Conservation (phyloP, 2,113 vertebrate genomes). For the Pseudolaguvia tuberculata region DNA sequence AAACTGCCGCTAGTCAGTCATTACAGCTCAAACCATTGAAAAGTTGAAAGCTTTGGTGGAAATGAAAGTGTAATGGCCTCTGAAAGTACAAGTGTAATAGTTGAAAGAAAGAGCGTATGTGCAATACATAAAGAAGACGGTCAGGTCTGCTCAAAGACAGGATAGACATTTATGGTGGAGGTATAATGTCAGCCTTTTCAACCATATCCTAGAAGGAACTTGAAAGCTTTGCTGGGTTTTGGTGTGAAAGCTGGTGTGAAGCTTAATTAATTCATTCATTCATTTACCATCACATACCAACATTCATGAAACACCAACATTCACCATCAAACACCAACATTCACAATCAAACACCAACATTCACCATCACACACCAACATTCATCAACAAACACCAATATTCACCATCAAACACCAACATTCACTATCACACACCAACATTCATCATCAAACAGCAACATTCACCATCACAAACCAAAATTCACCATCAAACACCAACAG, state of each 20-base stretch:
- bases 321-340: background rate
- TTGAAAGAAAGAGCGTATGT: conserved; percentile 5
- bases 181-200: conserved; percentile 1
- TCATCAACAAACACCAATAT: no score
- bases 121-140: background rate
- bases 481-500: background rate
- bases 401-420: no score
- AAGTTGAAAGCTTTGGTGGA: background rate
- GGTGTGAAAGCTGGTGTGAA: background rate
- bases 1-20: background rate
- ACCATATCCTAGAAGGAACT: background rate
- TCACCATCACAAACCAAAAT: background rate
- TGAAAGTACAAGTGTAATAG: conserved; percentile 9
- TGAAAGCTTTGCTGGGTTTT: background rate
- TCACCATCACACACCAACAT: no score
- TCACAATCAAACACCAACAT: background rate
- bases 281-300: background rate
- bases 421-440: background rate
- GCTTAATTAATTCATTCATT: no score
- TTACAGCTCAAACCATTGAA: background rate
- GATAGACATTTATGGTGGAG: background rate
- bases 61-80: conserved; percentile 21
- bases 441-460: background rate
- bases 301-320: background rate
- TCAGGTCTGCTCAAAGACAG: background rate